A percentile compares a stretch with the other conserved stretches of the same genome.
These are phyloP conservation scores for Drosophila setosimentum DNA, from an alignment of 2,888 invertebrate genomes.

Conservation along the genomic window DNA sequence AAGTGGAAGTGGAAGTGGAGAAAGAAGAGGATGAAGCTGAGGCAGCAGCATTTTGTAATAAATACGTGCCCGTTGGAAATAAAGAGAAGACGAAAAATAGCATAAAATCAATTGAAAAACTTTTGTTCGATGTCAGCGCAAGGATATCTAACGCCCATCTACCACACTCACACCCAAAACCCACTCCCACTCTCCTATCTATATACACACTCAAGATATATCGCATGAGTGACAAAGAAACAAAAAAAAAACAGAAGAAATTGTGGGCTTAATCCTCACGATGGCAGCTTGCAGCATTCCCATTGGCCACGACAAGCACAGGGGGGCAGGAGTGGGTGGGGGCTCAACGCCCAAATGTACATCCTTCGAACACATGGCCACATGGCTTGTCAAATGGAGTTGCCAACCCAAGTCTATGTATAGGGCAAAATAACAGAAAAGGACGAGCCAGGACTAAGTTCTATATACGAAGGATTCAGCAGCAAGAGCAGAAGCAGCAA, in stretches of 20 bases:
- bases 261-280: constrained; percentile 67
- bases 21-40: background rate
- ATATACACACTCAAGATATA: constrained; percentile 64
- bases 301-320: constrained; percentile 65
- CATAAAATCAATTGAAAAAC: constrained; percentile 80
- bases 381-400: constrained; percentile 75
- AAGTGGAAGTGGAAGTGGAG: background rate
- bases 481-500: constrained; percentile 37
- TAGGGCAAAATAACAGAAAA: constrained; percentile 20
- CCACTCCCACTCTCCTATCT: constrained; percentile 11
- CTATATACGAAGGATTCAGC: constrained; percentile 46
- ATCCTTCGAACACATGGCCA: constrained; percentile 74
- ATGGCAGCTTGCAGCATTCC: constrained; percentile 72
- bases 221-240: constrained; percentile 78
- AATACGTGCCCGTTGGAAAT: constrained; percentile 65
- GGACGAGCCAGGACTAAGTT: constrained; percentile 27
- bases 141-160: constrained; percentile 52
- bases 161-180: background rate
- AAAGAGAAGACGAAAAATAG: constrained; percentile 71
- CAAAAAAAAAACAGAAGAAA: constrained; percentile 56
- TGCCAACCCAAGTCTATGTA: constrained; percentile 41
- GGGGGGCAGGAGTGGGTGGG: background rate
- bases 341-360: constrained; percentile 57
- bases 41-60: constrained; percentile 8
- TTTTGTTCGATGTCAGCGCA: constrained; percentile 49